Evolutionary conservation across 1,140 invertebrate genomes (phyloP).

Genomic region (Drosophila bifasciata): DNA sequence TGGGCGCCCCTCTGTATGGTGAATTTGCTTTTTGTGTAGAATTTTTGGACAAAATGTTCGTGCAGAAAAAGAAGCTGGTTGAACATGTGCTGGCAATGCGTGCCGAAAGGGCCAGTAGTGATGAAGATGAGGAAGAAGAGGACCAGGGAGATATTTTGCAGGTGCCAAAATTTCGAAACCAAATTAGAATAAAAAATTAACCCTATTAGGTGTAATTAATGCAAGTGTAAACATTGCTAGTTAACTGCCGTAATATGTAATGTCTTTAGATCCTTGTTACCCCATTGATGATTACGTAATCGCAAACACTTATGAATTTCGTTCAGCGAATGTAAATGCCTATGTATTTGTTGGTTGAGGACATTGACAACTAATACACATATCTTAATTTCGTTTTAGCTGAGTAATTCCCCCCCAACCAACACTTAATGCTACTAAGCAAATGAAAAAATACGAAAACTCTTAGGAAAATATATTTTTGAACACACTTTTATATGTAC

Average conservation of each 20-base stretch:
- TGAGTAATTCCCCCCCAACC: constrained; percentile 27
- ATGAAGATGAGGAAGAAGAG: constrained; percentile 77
- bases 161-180: constrained; percentile 57
- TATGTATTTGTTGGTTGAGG: constrained; percentile 43
- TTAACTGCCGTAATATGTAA: constrained; percentile 46
- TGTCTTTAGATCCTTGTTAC: constrained; percentile 57
- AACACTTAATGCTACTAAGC: constrained; percentile 51
- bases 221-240: constrained; percentile 42
- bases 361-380: constrained; percentile 42
- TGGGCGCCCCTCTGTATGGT: constrained; percentile 13
- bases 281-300: constrained; percentile 71
- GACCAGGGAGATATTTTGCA: constrained; percentile 81
- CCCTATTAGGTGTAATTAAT: constrained; percentile 43
- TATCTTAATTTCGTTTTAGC: constrained; percentile 66
- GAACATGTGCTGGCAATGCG: constrained; percentile 78
- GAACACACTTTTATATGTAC: too few species aligned
- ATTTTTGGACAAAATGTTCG: constrained; percentile 64
- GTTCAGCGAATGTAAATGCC: constrained; percentile 37
- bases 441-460: constrained; percentile 22
- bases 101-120: constrained; percentile 54
- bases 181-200: constrained; percentile 22
- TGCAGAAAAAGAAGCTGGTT: constrained; percentile 81
- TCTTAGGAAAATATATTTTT: constrained; percentile 26
- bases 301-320: constrained; percentile 27
- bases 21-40: constrained; percentile 55